Conservation (phyloP, 2,797 vertebrate genomes). For the Saxicola maurus region DNA sequence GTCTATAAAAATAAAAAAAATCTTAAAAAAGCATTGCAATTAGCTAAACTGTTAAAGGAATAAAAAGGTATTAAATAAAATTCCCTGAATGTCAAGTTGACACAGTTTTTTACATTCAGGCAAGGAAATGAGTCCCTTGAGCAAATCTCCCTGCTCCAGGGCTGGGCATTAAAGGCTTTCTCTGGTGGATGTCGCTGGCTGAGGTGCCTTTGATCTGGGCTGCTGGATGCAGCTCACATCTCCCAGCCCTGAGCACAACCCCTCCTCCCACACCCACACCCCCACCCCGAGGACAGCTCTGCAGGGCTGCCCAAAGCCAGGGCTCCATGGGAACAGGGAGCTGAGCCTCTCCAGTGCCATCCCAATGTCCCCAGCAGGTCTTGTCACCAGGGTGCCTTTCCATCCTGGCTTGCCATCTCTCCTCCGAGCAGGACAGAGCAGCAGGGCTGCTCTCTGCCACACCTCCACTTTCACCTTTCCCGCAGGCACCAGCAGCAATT, state of each 20-base stretch:
- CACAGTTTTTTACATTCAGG: neutral
- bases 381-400: neutral
- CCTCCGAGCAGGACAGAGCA: neutral
- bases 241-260: neutral
- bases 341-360: neutral
- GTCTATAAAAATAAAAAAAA: neutral
- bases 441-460: neutral
- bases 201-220: slow-evolving; percentile 26
- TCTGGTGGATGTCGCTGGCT: neutral
- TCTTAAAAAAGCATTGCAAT: neutral
- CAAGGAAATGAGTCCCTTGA: slow-evolving; percentile 7
- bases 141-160: neutral
- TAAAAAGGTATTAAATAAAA: slow-evolving; percentile 1
- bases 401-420: neutral
- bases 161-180: slow-evolving; percentile 26
- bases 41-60: neutral
- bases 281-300: neutral
- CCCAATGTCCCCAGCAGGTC: neutral
- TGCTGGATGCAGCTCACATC: neutral
- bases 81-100: slow-evolving; percentile 21
- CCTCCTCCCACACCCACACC: neutral
- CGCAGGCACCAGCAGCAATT: neutral
- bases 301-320: neutral
- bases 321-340: neutral
- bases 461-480: neutral